phyloP scores from a whole-genome alignment of 2,113 vertebrate genomes.

The Ancistrus triradiatus region DNA sequence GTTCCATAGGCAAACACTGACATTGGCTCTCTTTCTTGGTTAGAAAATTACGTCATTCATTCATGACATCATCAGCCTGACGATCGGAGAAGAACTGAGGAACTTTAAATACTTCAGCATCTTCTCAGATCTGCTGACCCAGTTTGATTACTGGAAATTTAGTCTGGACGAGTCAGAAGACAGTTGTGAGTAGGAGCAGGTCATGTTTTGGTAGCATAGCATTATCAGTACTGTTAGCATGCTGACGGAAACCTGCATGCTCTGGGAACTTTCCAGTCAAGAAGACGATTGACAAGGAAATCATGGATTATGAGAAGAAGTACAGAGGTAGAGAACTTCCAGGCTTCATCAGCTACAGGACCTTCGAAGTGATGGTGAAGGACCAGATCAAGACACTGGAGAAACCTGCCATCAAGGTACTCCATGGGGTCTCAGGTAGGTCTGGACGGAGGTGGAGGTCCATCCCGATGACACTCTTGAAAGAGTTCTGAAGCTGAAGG shows the following conservation, averaged over 20 bases:
- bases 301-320: constrained; percentile 59
- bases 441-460: background rate
- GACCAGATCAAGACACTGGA: constrained; percentile 71
- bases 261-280: constrained; percentile 58
- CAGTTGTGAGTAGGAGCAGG: constrained; percentile 59
- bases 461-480: no score
- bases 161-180: constrained; percentile 20
- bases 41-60: constrained; percentile 78
- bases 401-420: constrained; percentile 68
- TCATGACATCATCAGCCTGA: constrained; percentile 56
- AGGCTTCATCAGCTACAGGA: constrained; percentile 79
- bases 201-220: no score
- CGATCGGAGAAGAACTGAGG: constrained; percentile 71
- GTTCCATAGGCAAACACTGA: background rate
- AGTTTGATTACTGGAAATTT: constrained; percentile 63
- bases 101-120: constrained; percentile 52
- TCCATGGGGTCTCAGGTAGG: constrained; percentile 61
- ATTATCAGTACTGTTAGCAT: no score
- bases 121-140: constrained; percentile 64
- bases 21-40: background rate
- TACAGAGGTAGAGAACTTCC: constrained; percentile 80
- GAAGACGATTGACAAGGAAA: constrained; percentile 34
- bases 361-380: constrained; percentile 76
- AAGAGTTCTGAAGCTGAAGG: no score
- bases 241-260: no score